phyloP scores from a whole-genome alignment of 2,113 vertebrate species.

The Laticauda colubrina region DNA sequence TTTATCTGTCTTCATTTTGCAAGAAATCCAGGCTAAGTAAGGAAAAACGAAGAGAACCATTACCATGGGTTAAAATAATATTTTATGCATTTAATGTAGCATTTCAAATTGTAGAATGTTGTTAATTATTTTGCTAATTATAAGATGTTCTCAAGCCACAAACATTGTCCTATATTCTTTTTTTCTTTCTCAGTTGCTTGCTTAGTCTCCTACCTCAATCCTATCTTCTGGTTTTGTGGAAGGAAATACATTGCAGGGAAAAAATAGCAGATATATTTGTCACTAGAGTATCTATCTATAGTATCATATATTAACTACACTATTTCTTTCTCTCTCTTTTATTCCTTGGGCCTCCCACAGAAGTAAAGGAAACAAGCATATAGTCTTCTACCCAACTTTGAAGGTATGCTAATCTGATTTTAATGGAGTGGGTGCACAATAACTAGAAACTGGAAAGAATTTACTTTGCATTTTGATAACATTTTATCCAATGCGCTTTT shows the following conservation, averaged over 20 bases:
- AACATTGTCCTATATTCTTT: not conserved
- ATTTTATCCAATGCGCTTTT: not conserved
- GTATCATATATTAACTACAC: not conserved
- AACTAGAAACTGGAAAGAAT: not conserved
- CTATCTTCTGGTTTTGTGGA: slow-evolving; percentile 3
- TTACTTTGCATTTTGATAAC: not conserved
- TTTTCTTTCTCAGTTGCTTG: not conserved
- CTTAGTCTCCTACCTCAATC: not conserved
- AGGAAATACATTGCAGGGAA: not conserved
- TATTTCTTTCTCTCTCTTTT: not conserved
- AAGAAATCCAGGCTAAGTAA: not conserved
- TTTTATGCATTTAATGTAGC: not conserved
- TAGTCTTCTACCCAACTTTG: slow-evolving; percentile 89
- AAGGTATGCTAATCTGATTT: slow-evolving; percentile 74
- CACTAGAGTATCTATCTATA: not conserved
- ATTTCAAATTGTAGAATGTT: not conserved
- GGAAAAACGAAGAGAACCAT: not conserved
- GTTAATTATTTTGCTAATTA: not conserved
- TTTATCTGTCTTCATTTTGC: not conserved
- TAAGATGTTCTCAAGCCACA: fast-evolving
- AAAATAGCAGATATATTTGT: not conserved
- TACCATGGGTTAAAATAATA: not conserved
- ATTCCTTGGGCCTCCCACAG: slow-evolving; percentile 65
- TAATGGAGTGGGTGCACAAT: not conserved
- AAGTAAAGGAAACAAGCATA: slow-evolving; percentile 81